phyloP scores from a whole-genome alignment of 2,797 vertebrate species.

The Apodemus agrarius region DNA sequence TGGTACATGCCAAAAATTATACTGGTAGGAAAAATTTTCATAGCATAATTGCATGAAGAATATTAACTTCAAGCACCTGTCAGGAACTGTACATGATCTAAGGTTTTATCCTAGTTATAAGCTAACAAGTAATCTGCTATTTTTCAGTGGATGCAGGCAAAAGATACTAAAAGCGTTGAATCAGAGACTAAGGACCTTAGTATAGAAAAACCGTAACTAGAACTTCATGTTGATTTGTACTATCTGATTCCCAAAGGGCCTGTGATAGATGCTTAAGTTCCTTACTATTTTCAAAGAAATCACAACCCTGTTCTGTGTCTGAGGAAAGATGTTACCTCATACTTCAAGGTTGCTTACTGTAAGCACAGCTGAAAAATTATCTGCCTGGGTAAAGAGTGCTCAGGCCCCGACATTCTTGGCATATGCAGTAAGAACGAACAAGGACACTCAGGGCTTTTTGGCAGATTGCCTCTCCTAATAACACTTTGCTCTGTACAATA shows the following conservation, averaged over 20 bases:
- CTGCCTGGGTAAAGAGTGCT: neutral
- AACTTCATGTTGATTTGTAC: conserved; percentile 17
- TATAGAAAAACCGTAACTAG: neutral
- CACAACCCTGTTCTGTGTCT: neutral
- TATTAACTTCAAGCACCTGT: conserved; percentile 49
- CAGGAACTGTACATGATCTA: neutral
- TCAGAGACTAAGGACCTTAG: neutral
- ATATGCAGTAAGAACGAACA: conserved; percentile 23
- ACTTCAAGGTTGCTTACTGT: conserved; percentile 18
- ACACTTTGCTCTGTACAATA: conserved; percentile 50
- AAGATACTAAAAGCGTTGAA: neutral
- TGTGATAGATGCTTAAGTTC: neutral
- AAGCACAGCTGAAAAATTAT: conserved; percentile 47
- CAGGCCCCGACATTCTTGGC: neutral
- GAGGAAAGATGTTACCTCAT: conserved; percentile 12
- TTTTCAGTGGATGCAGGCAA: conserved; percentile 33
- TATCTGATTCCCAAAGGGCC: neutral
- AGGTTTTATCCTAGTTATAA: conserved; percentile 31
- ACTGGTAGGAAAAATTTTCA: conserved; percentile 13
- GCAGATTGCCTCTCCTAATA: conserved; percentile 24
- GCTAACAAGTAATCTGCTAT: neutral
- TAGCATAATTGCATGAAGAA: conserved; percentile 12
- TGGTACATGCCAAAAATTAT: conserved; percentile 33
- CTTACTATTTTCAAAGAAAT: conserved; percentile 51
- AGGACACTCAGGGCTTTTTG: neutral